Base-by-base conservation (phyloP, 37 sponge, comb jelly and placozoan genomes). In the Geodia barretti region DNA sequence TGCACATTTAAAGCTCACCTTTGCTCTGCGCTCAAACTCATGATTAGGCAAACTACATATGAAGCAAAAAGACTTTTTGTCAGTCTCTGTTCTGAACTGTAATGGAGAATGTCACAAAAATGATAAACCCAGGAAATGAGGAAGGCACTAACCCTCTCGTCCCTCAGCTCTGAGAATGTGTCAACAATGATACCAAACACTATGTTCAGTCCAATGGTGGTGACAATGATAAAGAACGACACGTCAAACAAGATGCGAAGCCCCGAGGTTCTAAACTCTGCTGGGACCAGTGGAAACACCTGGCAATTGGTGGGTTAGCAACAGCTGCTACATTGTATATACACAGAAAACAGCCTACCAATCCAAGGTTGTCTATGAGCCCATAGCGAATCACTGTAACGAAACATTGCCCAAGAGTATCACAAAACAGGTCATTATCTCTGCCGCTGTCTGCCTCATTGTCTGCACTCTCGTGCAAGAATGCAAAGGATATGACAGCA, bases 131-230 rank as follows among this genome's bases (percentile, higher is more conserved):
- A n/a, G n/a, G n/a, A n/a, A n/a, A n/a, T n/a, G n/a, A n/a, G n/a
- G n/a, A n/a, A n/a, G n/a, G n/a, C 38, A 32, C 78, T 79, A 19
- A 79, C 79, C 54, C 79, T 40, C 35, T 65, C 79, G 43, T 79
- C 67, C 34, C 79, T 79, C 39, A 95, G 84, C 60, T 92, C 93
- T 58, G 93, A 92, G 87, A 95, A 95, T 0, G 96, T 89, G 42
- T 95, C 96, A 31, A 95, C 90, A 64, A 95, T 95, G 66, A 95
- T 92, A 86, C 96, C 96, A 89, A 92, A 95, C 42, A 95, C 89
- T 35, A 95, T 86, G 74, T 89, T 89, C 83, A 95, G 85, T 32
- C 91, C 96, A 75, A 95, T 83, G 31, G 88, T 91, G 20, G 92
- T 95, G 39, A 95, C 75, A 64, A 95, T 84, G 85, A 95, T 89